Evolutionary conservation across 2,888 invertebrate genomes (phyloP).

Genomic region (Alitta virens): DNA sequence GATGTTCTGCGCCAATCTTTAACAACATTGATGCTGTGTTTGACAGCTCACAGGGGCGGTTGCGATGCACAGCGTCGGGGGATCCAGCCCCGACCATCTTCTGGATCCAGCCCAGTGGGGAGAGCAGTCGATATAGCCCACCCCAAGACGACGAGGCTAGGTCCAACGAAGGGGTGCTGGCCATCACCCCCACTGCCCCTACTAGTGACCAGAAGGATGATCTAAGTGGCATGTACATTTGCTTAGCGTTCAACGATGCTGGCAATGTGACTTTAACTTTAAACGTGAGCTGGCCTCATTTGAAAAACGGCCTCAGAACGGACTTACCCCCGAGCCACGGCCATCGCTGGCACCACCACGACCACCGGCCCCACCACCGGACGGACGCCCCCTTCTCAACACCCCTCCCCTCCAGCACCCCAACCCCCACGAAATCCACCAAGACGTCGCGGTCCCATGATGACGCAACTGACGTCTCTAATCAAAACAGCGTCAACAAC

Average conservation of each 20-base stretch:
- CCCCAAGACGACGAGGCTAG: conserved; percentile 30
- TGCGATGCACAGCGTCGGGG: conserved; percentile 50
- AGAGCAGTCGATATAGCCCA: conserved; percentile 39
- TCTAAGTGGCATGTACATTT: conserved; percentile 42
- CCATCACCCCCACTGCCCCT: conserved; percentile 36
- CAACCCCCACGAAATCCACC: not conserved
- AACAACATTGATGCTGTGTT: conserved; percentile 50
- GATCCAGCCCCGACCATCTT: conserved; percentile 52
- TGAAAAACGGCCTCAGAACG: not conserved
- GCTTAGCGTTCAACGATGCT: conserved; percentile 53
- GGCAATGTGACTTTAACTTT: conserved; percentile 53
- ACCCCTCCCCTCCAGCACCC: not conserved
- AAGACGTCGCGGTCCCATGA: not conserved
- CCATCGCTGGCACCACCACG: not conserved
- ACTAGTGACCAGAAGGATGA: conserved; percentile 27
- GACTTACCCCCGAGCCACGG: not conserved
- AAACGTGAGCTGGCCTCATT: conserved; percentile 49
- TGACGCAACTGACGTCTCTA: not conserved
- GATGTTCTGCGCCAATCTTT: conserved; percentile 51
- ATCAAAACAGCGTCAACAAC: not conserved
- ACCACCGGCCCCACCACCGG: not conserved
- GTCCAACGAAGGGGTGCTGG: conserved; percentile 41
- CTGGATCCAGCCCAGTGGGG: conserved; percentile 52
- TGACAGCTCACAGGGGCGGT: conserved; percentile 40
- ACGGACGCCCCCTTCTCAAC: not conserved